Evolutionary conservation across 2,888 invertebrate species (phyloP), one percentile per base, ranked within the genome.

Genomic region (Aquatica leii): DNA sequence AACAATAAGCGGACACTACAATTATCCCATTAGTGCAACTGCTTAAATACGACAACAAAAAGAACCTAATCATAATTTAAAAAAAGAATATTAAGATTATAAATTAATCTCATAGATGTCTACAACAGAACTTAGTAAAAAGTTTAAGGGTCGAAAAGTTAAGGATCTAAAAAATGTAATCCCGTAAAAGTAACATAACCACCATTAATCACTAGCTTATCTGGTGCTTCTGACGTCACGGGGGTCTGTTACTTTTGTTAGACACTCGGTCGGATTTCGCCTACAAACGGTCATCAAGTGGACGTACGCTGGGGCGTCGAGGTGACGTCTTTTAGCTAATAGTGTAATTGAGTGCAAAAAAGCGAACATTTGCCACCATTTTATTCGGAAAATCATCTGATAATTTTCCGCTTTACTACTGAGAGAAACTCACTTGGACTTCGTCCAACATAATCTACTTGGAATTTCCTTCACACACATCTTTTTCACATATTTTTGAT

Each of bases 121-220:
- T 50, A 35, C 20, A 51, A 62, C 67, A 67, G 63, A 52, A 55
- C 56, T 53, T 62, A 37, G 60, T 53, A 70, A 70, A 70, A 70
- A 67, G 67, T 62, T 69, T 67, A 66, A 63, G 67, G 71, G 67
- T 70, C 68, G 59, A 64, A 71, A 73, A 71, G 70, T 72, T 72
- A 72, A 70, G 67, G 68, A 71, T 70, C 70, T 71, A 74, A 75
- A 76, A 76, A 76, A 75, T 71, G 71, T 74, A 73, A 76, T 76
- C 75, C 75, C 61, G 67, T 63, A 73, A 72, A 73, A 75, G 74
- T 73, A 75, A 75, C 75, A 71, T 73, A 74, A 76, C 74, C 73
- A 72, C 72, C 76, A 76, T 76, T 76, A 76, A 76, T 76, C 76
- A 76, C 68, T 61, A 64, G 71, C 76, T 75, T 75, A 76, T 76